Percentiles rank a stretch among this genome's conserved stretches.
These are phyloP conservation scores for Mechanitis mazaeus DNA, from an alignment of 2,888 invertebrate species.

Conservation along the genomic window DNA sequence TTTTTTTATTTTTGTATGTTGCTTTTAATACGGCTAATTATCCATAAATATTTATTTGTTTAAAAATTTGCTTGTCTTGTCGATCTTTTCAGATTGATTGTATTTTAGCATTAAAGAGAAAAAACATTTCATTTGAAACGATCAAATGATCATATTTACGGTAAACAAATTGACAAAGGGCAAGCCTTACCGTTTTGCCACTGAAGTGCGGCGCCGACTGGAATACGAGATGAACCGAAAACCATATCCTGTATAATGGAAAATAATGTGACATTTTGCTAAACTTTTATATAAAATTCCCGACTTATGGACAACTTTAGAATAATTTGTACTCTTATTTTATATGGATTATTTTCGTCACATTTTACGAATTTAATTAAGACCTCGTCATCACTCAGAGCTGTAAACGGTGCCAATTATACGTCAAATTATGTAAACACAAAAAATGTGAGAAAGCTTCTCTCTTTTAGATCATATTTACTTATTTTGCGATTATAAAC, in stretches of 20 bases:
- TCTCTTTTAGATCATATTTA: no score
- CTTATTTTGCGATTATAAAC: no score
- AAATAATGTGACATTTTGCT: constrained; percentile 39
- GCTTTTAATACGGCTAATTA: neutral
- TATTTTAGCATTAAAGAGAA: neutral
- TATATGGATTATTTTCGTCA: no score
- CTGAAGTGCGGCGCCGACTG: constrained; percentile 32
- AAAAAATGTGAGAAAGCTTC: no score
- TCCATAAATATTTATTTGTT: no score
- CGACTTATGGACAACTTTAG: no score
- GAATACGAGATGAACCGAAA: constrained; percentile 42
- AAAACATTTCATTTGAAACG: constrained; percentile 14
- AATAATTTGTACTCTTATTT: no score
- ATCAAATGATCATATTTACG: constrained; percentile 10
- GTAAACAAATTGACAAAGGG: constrained; percentile 41
- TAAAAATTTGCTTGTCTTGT: neutral
- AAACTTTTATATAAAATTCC: constrained; percentile 27
- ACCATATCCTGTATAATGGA: constrained; percentile 12
- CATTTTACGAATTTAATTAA: no score
- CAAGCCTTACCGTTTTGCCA: constrained; percentile 36
- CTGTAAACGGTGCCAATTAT: no score
- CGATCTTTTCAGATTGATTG: no score
- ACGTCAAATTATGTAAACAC: no score
- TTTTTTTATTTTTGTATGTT: constrained; percentile 4
- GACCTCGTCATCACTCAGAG: no score